Conservation (phyloP, 2,113 vertebrate species). For the Peromyscus californicus region DNA sequence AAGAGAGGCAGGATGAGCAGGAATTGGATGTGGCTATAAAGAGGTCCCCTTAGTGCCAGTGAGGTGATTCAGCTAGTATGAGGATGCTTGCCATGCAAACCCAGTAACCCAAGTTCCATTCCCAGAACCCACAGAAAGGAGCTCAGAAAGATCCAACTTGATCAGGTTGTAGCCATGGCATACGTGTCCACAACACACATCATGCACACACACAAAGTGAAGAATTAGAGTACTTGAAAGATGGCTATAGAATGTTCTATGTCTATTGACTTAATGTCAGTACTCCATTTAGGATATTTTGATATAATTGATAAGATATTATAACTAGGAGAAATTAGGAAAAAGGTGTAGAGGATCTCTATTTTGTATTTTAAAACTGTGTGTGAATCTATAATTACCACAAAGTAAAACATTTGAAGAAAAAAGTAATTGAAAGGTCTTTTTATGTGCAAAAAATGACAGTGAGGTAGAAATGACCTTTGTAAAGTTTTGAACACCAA, state of each 20-base stretch:
- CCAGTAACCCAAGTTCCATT: neutral
- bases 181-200: no score
- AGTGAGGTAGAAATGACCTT: conserved; percentile 16
- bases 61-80: neutral
- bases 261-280: neutral
- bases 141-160: neutral
- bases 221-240: neutral
- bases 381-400: neutral
- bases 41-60: neutral
- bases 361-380: neutral
- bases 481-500: conserved; percentile 23
- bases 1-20: neutral
- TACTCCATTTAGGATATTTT: neutral
- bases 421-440: neutral
- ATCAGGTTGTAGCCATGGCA: neutral
- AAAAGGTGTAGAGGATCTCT: neutral
- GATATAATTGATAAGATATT: conserved; percentile 20
- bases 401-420: conserved; percentile 35
- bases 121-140: neutral
- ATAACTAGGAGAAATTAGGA: neutral
- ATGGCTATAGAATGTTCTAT: neutral
- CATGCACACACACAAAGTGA: no score
- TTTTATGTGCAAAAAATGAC: conserved; percentile 29
- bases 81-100: neutral
- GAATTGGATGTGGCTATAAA: neutral